phyloP scores from a whole-genome alignment of 2,113 vertebrate genomes.

The Macroglossus sobrinus region DNA sequence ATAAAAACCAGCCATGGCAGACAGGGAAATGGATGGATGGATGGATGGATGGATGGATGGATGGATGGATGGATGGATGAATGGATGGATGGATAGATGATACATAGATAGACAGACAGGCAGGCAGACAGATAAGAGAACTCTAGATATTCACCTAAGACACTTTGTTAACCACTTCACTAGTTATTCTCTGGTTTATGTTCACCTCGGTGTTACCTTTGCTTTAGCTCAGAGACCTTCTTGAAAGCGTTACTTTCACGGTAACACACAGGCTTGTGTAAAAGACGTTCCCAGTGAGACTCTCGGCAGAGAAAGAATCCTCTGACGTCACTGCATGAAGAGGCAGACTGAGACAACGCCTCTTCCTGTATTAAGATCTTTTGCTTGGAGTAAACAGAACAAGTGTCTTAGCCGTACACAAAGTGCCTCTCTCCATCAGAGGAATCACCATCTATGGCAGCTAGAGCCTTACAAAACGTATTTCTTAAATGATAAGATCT shows the following conservation, averaged over 20 bases:
- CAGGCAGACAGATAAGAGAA: not conserved
- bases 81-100: not conserved
- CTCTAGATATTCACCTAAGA: not conserved
- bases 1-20: not conserved
- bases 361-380: not conserved
- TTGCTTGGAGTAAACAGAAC: not conserved
- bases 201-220: not conserved
- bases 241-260: not conserved
- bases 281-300: not conserved
- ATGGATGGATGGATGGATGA: not conserved
- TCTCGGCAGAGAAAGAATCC: not conserved
- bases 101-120: not conserved
- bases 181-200: not conserved
- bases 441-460: not conserved
- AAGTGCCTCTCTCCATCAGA: not conserved
- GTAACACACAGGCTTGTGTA: not conserved
- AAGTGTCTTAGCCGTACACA: not conserved
- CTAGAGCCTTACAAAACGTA: not conserved
- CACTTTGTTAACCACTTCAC: not conserved
- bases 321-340: not conserved
- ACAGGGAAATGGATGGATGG: not conserved
- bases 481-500: not conserved
- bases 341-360: not conserved
- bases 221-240: not conserved
- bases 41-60: not conserved